A percentile compares a stretch with the other conserved stretches of the same genome.
Evolutionary conservation across 2,888 invertebrate species (phyloP).

Genomic region (Tholera decimalis): DNA sequence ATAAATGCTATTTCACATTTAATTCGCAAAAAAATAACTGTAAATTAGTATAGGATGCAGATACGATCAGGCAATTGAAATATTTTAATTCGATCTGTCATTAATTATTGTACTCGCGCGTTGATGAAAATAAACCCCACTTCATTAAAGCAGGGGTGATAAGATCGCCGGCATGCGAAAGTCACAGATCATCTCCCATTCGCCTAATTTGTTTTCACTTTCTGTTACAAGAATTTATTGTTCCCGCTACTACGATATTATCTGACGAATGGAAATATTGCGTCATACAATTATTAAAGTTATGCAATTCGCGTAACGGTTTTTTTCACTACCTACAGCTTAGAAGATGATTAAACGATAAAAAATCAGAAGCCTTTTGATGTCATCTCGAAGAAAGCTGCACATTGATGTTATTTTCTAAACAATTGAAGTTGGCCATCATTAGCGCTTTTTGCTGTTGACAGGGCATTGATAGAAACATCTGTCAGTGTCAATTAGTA

Average conservation of each 20-base stretch:
- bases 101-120: constrained; percentile 61
- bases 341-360: constrained; percentile 56
- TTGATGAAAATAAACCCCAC: constrained; percentile 66
- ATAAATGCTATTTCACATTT: constrained; percentile 63
- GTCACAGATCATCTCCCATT: constrained; percentile 78
- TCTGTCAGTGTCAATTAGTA: constrained; percentile 65
- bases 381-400: constrained; percentile 53
- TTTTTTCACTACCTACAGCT: constrained; percentile 56
- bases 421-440: constrained; percentile 58
- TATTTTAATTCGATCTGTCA: constrained; percentile 76
- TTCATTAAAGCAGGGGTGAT: constrained; percentile 65
- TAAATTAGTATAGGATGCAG: constrained; percentile 63
- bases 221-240: constrained; percentile 83
- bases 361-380: constrained; percentile 58
- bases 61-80: constrained; percentile 71
- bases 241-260: constrained; percentile 80
- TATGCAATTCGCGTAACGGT: constrained; percentile 81
- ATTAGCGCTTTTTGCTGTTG: constrained; percentile 50
- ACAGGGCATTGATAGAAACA: constrained; percentile 55
- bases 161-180: constrained; percentile 76
- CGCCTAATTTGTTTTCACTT: constrained; percentile 88
- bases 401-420: constrained; percentile 52
- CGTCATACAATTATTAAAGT: constrained; percentile 80
- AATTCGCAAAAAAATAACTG: constrained; percentile 68
- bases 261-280: constrained; percentile 87